Evolutionary conservation across 2,888 invertebrate genomes (phyloP).

Genomic region (Tetragonula carbonaria): DNA sequence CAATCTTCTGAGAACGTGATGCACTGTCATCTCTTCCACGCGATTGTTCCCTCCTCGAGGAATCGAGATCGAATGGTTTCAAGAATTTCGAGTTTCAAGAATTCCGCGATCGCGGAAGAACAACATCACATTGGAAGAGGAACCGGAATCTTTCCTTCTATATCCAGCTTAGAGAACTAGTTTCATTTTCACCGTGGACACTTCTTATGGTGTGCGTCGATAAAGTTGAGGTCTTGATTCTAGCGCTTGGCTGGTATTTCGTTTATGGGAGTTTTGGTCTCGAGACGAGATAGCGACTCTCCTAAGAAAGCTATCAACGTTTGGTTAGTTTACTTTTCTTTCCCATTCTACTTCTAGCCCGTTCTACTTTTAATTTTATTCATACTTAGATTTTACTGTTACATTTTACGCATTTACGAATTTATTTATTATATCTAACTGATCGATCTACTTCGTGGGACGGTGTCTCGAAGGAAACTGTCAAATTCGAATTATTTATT

Average conservation of each 20-base stretch:
- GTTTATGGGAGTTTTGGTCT: background rate
- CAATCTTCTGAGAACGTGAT: background rate
- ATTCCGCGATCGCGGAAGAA: slow-evolving; percentile 43
- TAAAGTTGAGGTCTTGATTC: slow-evolving; percentile 9
- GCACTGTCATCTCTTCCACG: background rate
- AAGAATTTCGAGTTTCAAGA: background rate
- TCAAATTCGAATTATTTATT: too few relatives aligned
- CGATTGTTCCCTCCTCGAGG: slow-evolving; percentile 13
- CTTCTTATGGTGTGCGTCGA: slow-evolving; percentile 14
- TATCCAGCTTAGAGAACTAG: slow-evolving; percentile 4
- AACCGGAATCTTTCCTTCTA: slow-evolving; percentile 45
- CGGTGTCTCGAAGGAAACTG: too few relatives aligned
- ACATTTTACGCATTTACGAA: too few relatives aligned
- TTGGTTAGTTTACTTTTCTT: background rate
- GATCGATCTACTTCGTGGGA: too few relatives aligned
- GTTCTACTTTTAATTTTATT: too few relatives aligned
- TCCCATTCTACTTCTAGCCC: too few relatives aligned
- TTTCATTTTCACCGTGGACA: background rate
- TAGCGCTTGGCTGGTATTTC: background rate
- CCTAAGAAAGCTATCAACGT: background rate
- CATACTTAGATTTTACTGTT: background rate
- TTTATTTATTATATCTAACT: too few relatives aligned
- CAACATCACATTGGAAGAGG: slow-evolving; percentile 36
- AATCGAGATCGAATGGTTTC: slow-evolving; percentile 35
- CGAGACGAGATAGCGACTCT: background rate